phyloP scores from a whole-genome alignment of 1,140 invertebrate genomes.

The Neomicropteryx cornuta region DNA sequence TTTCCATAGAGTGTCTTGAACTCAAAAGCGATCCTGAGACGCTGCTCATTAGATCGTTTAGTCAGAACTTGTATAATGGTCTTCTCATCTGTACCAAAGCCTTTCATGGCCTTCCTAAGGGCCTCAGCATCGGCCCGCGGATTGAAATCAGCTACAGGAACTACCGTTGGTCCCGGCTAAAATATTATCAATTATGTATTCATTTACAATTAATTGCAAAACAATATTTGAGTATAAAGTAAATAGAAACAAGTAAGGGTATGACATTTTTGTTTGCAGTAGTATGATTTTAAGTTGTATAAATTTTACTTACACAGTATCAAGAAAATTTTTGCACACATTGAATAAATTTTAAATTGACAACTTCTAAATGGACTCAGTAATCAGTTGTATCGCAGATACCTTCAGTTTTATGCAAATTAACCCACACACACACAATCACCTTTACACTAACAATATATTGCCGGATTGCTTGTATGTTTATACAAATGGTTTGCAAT shows the following conservation, averaged over 20 bases:
- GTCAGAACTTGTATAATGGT: slow-evolving; percentile 69
- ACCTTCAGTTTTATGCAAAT: too few relatives aligned
- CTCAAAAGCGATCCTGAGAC: slow-evolving; percentile 57
- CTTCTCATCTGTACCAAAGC: slow-evolving; percentile 72
- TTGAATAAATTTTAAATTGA: not conserved
- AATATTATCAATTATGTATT: slow-evolving; percentile 12
- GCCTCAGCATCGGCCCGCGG: slow-evolving; percentile 61
- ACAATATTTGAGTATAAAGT: not conserved
- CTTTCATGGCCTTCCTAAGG: slow-evolving; percentile 73
- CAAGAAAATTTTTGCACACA: not conserved
- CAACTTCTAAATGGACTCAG: too few relatives aligned
- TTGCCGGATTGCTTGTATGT: too few relatives aligned
- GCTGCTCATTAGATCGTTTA: slow-evolving; percentile 56
- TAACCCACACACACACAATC: slow-evolving; percentile 7
- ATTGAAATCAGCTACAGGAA: slow-evolving; percentile 54
- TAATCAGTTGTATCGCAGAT: too few relatives aligned
- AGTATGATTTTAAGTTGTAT: too few relatives aligned
- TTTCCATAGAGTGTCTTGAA: slow-evolving; percentile 82
- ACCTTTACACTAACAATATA: too few relatives aligned
- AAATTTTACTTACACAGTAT: too few relatives aligned
- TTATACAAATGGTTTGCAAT: too few relatives aligned
- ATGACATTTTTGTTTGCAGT: too few relatives aligned
- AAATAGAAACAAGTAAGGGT: too few relatives aligned
- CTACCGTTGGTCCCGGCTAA: slow-evolving; percentile 54
- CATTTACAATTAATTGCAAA: slow-evolving; percentile 2